Conservation (phyloP, 1,140 invertebrate genomes). For the Sitobion miscanthi region DNA sequence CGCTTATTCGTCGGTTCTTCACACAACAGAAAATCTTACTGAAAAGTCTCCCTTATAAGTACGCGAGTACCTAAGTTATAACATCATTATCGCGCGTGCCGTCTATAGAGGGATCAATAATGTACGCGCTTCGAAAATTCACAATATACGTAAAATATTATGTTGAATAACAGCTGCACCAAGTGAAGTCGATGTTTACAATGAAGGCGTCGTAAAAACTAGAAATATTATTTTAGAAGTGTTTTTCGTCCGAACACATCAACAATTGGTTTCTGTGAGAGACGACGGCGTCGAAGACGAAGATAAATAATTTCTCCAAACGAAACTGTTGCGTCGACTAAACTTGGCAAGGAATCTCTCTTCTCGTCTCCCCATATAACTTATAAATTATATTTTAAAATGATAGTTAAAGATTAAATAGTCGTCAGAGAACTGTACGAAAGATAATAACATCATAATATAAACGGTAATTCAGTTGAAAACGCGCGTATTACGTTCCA, state of each 20-base stretch:
- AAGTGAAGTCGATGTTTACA: neutral
- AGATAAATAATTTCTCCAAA: conserved; percentile 34
- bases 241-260: neutral
- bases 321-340: conserved; percentile 13
- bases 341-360: conserved; percentile 5
- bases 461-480: neutral
- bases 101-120: neutral
- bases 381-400: neutral
- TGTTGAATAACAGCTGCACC: neutral
- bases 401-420: neutral
- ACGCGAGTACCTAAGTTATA: neutral
- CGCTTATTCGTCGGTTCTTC: neutral
- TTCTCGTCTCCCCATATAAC: neutral
- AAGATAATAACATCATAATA: neutral
- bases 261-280: conserved; percentile 34
- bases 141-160: neutral
- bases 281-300: neutral
- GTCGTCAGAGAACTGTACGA: neutral
- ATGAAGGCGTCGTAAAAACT: neutral
- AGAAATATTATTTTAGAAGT: neutral
- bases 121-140: neutral
- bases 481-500: neutral
- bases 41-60: neutral
- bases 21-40: neutral
- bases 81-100: neutral